phyloP scores from a whole-genome alignment of 92 coral and sea anemone genomes.

The Epizoanthus illoricatus region DNA sequence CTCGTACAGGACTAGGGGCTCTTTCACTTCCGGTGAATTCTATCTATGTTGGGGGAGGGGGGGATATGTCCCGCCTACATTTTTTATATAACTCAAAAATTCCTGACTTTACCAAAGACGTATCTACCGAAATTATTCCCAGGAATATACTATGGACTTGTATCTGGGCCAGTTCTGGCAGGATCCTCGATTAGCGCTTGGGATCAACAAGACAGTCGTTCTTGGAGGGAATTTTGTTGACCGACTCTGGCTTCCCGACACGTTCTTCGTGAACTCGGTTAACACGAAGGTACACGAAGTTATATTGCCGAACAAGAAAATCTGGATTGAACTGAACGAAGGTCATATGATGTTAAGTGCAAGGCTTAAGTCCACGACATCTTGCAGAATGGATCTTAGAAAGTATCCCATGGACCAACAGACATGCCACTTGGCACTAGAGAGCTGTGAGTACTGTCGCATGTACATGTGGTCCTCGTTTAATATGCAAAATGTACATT shows the following conservation, averaged over 20 bases:
- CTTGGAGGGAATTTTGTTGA: slow-evolving; percentile 87
- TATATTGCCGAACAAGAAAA: slow-evolving; percentile 80
- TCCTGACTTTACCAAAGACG: neutral
- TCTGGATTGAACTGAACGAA: slow-evolving; percentile 73
- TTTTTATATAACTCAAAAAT: too few relatives aligned
- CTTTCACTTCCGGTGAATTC: too few relatives aligned
- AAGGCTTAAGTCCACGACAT: slow-evolving; percentile 85
- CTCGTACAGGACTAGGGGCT: too few relatives aligned
- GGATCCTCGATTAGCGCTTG: slow-evolving; percentile 88
- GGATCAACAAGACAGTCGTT: slow-evolving; percentile 73
- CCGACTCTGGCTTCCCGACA: slow-evolving; percentile 91
- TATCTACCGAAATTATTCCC: neutral
- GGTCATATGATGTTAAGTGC: slow-evolving; percentile 89
- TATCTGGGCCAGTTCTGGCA: slow-evolving; percentile 97
- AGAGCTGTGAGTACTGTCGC: slow-evolving; percentile 85
- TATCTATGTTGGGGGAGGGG: too few relatives aligned
- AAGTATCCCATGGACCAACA: slow-evolving; percentile 92
- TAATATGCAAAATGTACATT: neutral
- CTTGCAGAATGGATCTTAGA: slow-evolving; percentile 87
- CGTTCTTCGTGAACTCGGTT: slow-evolving; percentile 90
- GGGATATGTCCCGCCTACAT: too few relatives aligned
- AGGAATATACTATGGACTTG: slow-evolving; percentile 85
- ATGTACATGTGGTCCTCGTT: neutral
- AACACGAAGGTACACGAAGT: slow-evolving; percentile 82
- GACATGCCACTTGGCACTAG: slow-evolving; percentile 86